phyloP scores from a whole-genome alignment of 2,888 invertebrate genomes.

The Athripsodes cinereus region DNA sequence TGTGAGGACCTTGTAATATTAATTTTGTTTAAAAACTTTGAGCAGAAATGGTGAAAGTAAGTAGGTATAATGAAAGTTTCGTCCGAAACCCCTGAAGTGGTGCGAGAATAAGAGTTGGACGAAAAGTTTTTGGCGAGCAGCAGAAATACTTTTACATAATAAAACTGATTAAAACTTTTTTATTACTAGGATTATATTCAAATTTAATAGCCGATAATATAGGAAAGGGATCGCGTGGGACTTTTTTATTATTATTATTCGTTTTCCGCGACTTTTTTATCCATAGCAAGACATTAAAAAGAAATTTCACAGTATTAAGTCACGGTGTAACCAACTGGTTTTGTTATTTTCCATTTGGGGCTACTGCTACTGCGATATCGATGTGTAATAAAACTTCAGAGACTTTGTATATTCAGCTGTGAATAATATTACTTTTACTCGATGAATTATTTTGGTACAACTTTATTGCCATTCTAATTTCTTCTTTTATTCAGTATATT shows the following conservation, averaged over 20 bases:
- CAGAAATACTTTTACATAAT: constrained; percentile 4
- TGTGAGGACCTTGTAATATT: constrained; percentile 16
- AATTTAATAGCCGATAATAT: constrained; percentile 4
- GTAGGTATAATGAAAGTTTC: constrained; percentile 2
- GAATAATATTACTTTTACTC: too few relatives aligned
- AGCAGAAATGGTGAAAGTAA: background rate
- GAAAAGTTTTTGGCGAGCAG: background rate
- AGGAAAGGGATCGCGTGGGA: background rate
- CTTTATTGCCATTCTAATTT: too few relatives aligned
- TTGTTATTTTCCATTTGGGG: too few relatives aligned
- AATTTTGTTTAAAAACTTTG: constrained; percentile 12
- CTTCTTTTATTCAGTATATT: too few relatives aligned
- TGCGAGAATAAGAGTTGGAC: background rate
- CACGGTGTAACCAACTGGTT: too few relatives aligned
- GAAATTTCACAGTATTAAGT: too few relatives aligned
- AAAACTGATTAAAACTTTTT: constrained; percentile 16
- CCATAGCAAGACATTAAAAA: too few relatives aligned
- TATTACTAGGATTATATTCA: constrained; percentile 10
- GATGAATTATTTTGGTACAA: too few relatives aligned
- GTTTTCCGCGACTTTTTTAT: background rate
- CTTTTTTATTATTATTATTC: constrained; percentile 1
- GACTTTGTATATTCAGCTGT: too few relatives aligned
- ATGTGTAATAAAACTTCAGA: too few relatives aligned
- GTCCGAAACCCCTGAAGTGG: background rate
- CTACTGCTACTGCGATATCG: too few relatives aligned